phyloP scores from a whole-genome alignment of 1,140 invertebrate species.

The Microvelia longipes region DNA sequence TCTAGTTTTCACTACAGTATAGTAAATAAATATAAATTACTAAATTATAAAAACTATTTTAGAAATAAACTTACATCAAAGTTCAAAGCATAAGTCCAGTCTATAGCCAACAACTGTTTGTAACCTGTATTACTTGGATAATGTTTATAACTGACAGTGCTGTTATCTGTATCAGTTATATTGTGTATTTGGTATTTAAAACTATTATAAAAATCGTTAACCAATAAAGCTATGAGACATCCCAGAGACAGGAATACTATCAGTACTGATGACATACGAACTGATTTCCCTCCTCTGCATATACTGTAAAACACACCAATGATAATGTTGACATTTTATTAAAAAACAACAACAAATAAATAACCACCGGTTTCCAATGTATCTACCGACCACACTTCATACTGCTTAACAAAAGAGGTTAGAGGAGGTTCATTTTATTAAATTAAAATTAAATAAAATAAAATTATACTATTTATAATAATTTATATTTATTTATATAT shows the following conservation, averaged over 20 bases:
- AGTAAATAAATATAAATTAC: too few relatives aligned
- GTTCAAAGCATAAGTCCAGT: constrained; percentile 22
- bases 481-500: too few relatives aligned
- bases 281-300: constrained; percentile 33
- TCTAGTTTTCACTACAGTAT: too few relatives aligned
- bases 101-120: constrained; percentile 16
- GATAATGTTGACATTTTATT: too few relatives aligned
- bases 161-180: neutral
- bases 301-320: constrained; percentile 27
- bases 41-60: too few relatives aligned
- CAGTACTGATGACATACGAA: constrained; percentile 29
- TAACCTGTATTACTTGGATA: constrained; percentile 13
- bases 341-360: too few relatives aligned
- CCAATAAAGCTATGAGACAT: constrained; percentile 19
- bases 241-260: constrained; percentile 24
- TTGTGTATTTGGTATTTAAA: neutral
- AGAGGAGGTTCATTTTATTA: too few relatives aligned
- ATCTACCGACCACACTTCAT: too few relatives aligned
- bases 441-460: too few relatives aligned
- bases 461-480: too few relatives aligned
- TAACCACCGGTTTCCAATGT: too few relatives aligned
- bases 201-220: neutral
- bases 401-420: too few relatives aligned
- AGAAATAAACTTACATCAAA: constrained; percentile 22
- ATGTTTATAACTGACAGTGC: neutral